phyloP scores from a whole-genome alignment of 2,113 vertebrate species.

The Cebus imitator region DNA sequence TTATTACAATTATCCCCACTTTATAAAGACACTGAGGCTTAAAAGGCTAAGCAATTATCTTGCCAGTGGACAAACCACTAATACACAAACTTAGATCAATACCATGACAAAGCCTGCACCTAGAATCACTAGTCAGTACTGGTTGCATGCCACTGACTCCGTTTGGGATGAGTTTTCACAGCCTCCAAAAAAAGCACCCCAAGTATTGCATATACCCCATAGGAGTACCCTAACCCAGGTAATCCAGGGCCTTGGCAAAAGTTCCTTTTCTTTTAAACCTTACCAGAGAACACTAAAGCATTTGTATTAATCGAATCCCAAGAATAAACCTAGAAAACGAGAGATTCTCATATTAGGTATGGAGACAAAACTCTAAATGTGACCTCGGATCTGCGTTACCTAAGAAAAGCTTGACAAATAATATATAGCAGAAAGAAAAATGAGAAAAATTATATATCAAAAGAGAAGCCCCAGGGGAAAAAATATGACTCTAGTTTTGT shows the following conservation, averaged over 20 bases:
- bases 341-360: neutral
- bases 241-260: neutral
- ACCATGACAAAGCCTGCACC: neutral
- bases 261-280: constrained; percentile 17
- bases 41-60: neutral
- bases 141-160: neutral
- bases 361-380: constrained; percentile 41
- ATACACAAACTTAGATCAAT: neutral
- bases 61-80: neutral
- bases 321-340: constrained; percentile 4
- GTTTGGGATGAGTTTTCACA: neutral
- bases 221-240: neutral
- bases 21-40: neutral
- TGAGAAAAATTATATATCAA: neutral
- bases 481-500: neutral
- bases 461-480: neutral
- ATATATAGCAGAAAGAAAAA: neutral
- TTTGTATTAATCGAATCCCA: neutral
- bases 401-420: neutral
- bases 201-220: neutral
- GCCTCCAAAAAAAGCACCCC: neutral
- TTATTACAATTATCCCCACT: neutral
- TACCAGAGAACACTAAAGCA: neutral
- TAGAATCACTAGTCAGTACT: neutral
- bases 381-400: neutral